These are phyloP conservation scores for Melanotus villosus DNA, from an alignment of 2,888 invertebrate species.

Conservation along the genomic window DNA sequence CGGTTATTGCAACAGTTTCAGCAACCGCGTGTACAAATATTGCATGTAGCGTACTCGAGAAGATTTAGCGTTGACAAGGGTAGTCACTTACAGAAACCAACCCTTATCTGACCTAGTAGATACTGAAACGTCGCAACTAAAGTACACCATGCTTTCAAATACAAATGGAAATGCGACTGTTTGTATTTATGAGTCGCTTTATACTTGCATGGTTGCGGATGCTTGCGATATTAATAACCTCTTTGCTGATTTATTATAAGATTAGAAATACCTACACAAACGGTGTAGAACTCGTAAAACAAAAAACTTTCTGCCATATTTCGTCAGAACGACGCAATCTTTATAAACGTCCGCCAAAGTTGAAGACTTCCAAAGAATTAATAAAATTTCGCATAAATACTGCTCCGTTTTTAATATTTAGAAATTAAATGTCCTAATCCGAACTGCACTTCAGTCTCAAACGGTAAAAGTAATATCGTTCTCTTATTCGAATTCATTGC, in stretches of 20 bases:
- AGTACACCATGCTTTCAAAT: conserved; percentile 50
- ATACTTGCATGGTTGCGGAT: conserved; percentile 40
- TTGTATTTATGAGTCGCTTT: conserved; percentile 44
- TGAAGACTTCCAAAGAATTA: too few relatives aligned
- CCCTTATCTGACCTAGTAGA: conserved; percentile 56
- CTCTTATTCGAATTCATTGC: too few relatives aligned
- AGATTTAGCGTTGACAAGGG: conserved; percentile 59
- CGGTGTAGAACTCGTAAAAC: background rate
- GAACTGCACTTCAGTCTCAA: too few relatives aligned
- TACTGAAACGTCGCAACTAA: conserved; percentile 55
- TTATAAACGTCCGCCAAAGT: too few relatives aligned
- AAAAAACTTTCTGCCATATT: background rate
- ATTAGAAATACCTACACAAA: conserved; percentile 18
- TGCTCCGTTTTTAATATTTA: too few relatives aligned
- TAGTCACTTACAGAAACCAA: conserved; percentile 58
- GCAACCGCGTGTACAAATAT: conserved; percentile 46
- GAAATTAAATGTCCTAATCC: too few relatives aligned
- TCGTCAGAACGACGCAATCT: too few relatives aligned
- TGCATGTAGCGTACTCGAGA: conserved; percentile 52
- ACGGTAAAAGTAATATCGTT: too few relatives aligned
- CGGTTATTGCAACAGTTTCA: conserved; percentile 39
- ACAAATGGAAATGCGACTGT: conserved; percentile 51
- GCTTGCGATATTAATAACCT: conserved; percentile 37
- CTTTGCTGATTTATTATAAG: conserved; percentile 25
- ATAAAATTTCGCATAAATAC: too few relatives aligned